Conservation (phyloP, 2,113 vertebrate genomes). For the Mobula birostris region DNA sequence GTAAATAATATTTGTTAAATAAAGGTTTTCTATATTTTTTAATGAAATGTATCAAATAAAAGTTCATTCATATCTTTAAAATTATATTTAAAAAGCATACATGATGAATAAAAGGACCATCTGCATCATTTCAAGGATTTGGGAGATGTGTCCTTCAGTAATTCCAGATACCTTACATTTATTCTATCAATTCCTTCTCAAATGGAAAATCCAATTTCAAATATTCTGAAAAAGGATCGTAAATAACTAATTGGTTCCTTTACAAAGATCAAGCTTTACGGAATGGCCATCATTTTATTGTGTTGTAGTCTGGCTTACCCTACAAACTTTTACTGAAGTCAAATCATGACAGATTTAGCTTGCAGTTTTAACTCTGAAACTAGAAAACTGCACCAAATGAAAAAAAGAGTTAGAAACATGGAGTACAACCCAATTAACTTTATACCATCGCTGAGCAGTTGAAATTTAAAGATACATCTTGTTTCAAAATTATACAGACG, state of each 20-base stretch:
- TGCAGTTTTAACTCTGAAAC: neutral
- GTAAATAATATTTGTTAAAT: neutral
- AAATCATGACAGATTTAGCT: neutral
- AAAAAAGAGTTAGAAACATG: neutral
- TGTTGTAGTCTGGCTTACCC: neutral
- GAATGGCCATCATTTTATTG: neutral
- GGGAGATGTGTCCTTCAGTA: neutral
- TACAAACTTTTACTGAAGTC: neutral
- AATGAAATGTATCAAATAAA: neutral
- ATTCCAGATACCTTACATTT: neutral
- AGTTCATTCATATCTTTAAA: neutral
- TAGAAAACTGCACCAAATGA: neutral
- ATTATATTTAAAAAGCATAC: neutral
- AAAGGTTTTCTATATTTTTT: conserved; percentile 43
- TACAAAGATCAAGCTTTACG: neutral
- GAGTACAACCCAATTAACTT: neutral
- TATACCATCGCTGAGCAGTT: neutral
- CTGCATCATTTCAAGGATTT: neutral
- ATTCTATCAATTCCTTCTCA: neutral
- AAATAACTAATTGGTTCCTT: neutral
- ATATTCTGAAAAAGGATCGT: neutral
- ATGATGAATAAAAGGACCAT: neutral
- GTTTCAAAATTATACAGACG: neutral
- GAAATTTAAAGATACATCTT: neutral
- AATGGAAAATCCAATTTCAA: neutral